A percentile compares a stretch with the other conserved stretches of the same genome.
Conservation (phyloP, 2,113 vertebrate genomes). For the Pterocles burchelli region DNA sequence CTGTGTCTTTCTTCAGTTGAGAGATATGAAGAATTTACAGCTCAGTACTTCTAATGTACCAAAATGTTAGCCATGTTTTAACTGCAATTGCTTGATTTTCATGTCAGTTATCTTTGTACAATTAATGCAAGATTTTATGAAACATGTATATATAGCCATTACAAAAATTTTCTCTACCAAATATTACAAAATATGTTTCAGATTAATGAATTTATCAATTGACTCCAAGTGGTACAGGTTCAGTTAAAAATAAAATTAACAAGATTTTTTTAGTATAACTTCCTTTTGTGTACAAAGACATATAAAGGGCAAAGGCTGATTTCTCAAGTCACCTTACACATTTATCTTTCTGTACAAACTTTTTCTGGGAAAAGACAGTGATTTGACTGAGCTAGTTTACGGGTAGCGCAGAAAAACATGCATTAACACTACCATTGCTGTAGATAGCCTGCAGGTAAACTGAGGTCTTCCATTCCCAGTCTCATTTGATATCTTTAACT, state of each 20-base stretch:
- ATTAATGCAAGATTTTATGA: neutral
- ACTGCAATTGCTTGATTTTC: neutral
- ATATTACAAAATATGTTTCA: neutral
- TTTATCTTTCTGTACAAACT: neutral
- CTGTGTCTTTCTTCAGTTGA: neutral
- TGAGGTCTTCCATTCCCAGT: conserved; percentile 83
- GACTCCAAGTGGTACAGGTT: neutral
- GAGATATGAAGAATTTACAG: neutral
- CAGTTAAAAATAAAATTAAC: neutral
- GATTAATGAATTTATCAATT: neutral
- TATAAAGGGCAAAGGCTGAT: neutral
- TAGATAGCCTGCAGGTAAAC: conserved; percentile 72
- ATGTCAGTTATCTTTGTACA: neutral
- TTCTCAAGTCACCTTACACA: neutral
- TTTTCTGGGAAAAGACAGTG: neutral
- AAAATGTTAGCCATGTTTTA: neutral
- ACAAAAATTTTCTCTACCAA: neutral
- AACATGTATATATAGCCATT: neutral
- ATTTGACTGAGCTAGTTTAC: neutral
- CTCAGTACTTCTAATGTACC: neutral
- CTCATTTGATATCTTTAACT: conserved; percentile 46
- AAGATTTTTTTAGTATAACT: neutral
- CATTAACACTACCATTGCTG: conserved; percentile 68
- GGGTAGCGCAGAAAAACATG: conserved; percentile 63
- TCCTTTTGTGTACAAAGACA: neutral